Evolutionary conservation across 35 echinoderm and acorn worm genomes (phyloP).

Genomic region (Eucidaris tribuloides): DNA sequence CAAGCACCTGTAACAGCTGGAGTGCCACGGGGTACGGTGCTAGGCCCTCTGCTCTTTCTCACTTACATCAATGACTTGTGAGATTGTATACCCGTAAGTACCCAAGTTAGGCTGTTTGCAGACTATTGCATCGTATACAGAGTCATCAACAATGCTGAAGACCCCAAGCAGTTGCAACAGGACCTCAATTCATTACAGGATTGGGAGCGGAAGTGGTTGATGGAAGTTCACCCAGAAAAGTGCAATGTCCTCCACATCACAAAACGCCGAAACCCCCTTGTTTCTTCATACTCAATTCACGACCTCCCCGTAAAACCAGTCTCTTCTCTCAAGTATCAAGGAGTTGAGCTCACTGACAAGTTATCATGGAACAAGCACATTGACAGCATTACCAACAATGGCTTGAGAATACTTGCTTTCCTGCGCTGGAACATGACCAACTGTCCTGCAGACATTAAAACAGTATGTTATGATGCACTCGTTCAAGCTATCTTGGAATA

Average conservation of each 20-base stretch:
- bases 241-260: constrained; percentile 2
- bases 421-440: background rate
- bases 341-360: constrained; percentile 1
- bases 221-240: constrained; percentile 17
- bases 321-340: background rate
- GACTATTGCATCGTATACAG: constrained; percentile 47
- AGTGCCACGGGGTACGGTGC: constrained; percentile 71
- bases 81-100: background rate
- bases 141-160: background rate
- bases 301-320: background rate
- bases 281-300: constrained; percentile 7
- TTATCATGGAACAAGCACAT: constrained; percentile 17
- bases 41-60: constrained; percentile 44
- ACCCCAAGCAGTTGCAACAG: constrained; percentile 19
- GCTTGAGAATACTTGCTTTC: background rate
- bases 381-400: background rate
- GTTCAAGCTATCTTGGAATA: background rate
- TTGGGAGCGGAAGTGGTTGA: too few relatives aligned
- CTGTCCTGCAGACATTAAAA: background rate
- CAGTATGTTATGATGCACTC: background rate
- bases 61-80: constrained; percentile 46
- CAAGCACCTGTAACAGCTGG: constrained; percentile 10
- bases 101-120: constrained; percentile 47
- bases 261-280: background rate
- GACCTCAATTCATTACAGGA: constrained; percentile 27